Percentiles rank a stretch among this genome's conserved stretches.
Conservation (phyloP, 1,140 invertebrate species). For the Antheraea mylitta region DNA sequence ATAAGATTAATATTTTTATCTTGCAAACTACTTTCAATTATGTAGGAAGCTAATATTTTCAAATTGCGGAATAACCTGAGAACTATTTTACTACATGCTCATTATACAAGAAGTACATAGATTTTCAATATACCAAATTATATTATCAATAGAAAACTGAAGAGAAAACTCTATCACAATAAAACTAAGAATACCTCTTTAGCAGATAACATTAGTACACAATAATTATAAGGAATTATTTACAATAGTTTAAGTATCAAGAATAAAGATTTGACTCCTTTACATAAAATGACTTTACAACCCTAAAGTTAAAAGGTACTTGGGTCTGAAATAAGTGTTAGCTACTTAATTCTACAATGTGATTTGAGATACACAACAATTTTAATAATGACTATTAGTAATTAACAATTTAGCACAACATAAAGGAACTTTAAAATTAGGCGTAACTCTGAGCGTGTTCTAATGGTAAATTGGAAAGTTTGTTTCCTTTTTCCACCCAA, state of each 20-base stretch:
- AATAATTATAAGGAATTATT: constrained; percentile 39
- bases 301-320: constrained; percentile 31
- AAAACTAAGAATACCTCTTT: background rate
- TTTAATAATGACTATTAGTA: background rate
- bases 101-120: no score
- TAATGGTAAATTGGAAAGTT: constrained; percentile 72
- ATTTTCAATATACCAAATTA: background rate
- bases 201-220: background rate
- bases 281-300: constrained; percentile 40
- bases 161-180: background rate
- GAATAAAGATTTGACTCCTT: constrained; percentile 52
- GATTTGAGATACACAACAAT: constrained; percentile 10
- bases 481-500: constrained; percentile 90
- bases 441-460: constrained; percentile 78
- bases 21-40: no score
- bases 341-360: constrained; percentile 3
- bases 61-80: no score
- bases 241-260: constrained; percentile 71
- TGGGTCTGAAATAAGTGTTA: constrained; percentile 14
- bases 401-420: constrained; percentile 18
- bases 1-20: no score
- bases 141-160: background rate
- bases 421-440: constrained; percentile 46
- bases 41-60: no score
- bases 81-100: no score